Percentiles rank a stretch among this genome's conserved stretches.
Conservation (phyloP, 2,888 invertebrate species). For the Falcaria lacertinaria region DNA sequence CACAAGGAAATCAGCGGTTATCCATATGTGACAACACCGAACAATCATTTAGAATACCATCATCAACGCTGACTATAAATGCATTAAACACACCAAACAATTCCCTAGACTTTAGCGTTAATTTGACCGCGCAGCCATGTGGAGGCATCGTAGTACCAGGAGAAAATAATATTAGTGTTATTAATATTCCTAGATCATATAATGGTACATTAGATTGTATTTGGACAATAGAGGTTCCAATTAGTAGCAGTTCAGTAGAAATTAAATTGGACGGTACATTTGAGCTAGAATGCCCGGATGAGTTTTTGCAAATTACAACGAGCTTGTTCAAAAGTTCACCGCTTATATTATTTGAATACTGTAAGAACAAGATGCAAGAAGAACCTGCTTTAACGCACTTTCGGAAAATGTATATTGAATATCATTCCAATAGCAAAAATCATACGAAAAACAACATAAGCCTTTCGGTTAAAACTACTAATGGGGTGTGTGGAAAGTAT, state of each 20-base stretch:
- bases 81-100: constrained; percentile 33
- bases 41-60: constrained; percentile 44
- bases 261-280: constrained; percentile 52
- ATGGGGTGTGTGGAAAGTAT: constrained; percentile 85
- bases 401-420: constrained; percentile 82
- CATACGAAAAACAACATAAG: constrained; percentile 32
- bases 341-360: constrained; percentile 78
- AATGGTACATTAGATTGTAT: constrained; percentile 82
- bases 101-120: constrained; percentile 62
- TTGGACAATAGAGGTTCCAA: constrained; percentile 81
- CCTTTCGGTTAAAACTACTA: constrained; percentile 35
- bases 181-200: constrained; percentile 59
- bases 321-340: constrained; percentile 73
- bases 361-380: constrained; percentile 73
- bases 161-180: constrained; percentile 37
- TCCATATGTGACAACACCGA: constrained; percentile 41
- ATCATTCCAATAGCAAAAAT: constrained; percentile 76
- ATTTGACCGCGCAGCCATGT: constrained; percentile 73
- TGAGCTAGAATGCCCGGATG: constrained; percentile 40
- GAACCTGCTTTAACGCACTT: constrained; percentile 67
- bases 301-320: constrained; percentile 75
- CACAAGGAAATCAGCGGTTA: constrained; percentile 6
- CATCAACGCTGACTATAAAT: constrained; percentile 36
- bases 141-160: constrained; percentile 79
- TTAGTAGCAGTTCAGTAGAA: constrained; percentile 46